phyloP scores from a whole-genome alignment of 2,113 vertebrate genomes.

The Dipodomys stephensi region DNA sequence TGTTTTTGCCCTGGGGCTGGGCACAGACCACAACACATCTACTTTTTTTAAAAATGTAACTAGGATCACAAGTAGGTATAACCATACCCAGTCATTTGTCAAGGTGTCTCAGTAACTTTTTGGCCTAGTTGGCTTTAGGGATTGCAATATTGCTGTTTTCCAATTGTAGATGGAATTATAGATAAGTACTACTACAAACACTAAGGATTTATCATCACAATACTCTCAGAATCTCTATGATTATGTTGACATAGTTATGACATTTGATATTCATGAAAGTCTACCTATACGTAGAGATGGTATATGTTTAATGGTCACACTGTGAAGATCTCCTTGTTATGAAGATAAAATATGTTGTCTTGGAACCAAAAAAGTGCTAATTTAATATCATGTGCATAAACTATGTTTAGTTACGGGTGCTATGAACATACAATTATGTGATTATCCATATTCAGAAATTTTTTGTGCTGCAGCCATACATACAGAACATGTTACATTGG shows the following conservation, averaged over 20 bases:
- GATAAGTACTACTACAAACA: too few species aligned
- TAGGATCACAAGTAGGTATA: too few species aligned
- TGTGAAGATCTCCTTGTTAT: neutral
- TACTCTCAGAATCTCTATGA: neutral
- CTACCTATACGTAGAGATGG: neutral
- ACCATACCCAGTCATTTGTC: too few species aligned
- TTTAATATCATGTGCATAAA: constrained; percentile 40
- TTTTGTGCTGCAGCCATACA: neutral
- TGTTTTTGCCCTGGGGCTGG: too few species aligned
- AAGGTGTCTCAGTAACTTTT: too few species aligned
- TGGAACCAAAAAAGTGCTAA: neutral
- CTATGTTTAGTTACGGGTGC: constrained; percentile 8
- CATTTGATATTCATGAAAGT: neutral
- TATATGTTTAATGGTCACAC: neutral
- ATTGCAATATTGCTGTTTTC: too few species aligned
- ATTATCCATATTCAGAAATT: constrained; percentile 9
- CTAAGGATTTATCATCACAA: too few species aligned
- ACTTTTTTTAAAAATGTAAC: too few species aligned
- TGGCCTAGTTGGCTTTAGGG: too few species aligned
- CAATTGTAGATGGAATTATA: too few species aligned
- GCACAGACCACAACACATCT: too few species aligned
- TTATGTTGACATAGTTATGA: neutral
- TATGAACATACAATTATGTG: constrained; percentile 28
- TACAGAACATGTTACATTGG: neutral
- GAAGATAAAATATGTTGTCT: neutral